A percentile compares a stretch with the other conserved stretches of the same genome.
Evolutionary conservation across 2,888 invertebrate species (phyloP).

Genomic region (Drosophila peninsularis): DNA sequence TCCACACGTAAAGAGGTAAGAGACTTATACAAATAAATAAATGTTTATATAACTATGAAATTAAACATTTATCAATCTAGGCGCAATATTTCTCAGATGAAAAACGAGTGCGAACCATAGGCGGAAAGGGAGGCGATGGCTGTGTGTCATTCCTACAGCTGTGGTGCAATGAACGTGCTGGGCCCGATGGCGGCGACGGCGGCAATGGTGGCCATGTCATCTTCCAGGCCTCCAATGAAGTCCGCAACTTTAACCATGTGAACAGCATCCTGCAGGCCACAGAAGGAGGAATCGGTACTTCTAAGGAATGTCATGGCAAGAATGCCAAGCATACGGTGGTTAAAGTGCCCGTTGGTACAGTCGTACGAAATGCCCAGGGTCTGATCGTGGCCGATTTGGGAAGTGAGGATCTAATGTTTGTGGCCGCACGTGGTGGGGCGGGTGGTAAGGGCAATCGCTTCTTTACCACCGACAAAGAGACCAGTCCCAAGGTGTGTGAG

Average conservation of each 20-base stretch:
- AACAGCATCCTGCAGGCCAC: constrained; percentile 87
- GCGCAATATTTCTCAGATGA: constrained; percentile 90
- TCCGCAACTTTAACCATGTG: constrained; percentile 90
- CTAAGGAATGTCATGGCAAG: constrained; percentile 92
- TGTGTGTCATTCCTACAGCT: constrained; percentile 93
- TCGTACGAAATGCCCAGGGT: constrained; percentile 87
- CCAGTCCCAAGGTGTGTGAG: constrained; percentile 94
- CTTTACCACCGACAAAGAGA: constrained; percentile 91
- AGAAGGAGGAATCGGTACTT: constrained; percentile 90
- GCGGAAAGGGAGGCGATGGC: constrained; percentile 97
- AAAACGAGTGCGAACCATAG: constrained; percentile 88
- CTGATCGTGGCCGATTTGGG: constrained; percentile 89
- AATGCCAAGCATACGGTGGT: constrained; percentile 90
- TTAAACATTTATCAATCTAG: constrained; percentile 65
- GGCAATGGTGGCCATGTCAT: constrained; percentile 98
- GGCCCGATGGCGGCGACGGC: constrained; percentile 93
- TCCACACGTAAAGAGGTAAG: constrained; percentile 84
- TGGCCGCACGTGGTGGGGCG: constrained; percentile 97
- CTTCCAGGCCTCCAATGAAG: constrained; percentile 89
- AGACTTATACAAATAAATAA: background rate
- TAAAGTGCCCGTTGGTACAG: constrained; percentile 93
- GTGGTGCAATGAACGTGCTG: constrained; percentile 94
- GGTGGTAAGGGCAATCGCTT: constrained; percentile 98
- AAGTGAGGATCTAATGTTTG: constrained; percentile 90
- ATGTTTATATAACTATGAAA: constrained; percentile 43